phyloP scores from a whole-genome alignment of 2,888 invertebrate genomes.

The Watsonalla cultraria region DNA sequence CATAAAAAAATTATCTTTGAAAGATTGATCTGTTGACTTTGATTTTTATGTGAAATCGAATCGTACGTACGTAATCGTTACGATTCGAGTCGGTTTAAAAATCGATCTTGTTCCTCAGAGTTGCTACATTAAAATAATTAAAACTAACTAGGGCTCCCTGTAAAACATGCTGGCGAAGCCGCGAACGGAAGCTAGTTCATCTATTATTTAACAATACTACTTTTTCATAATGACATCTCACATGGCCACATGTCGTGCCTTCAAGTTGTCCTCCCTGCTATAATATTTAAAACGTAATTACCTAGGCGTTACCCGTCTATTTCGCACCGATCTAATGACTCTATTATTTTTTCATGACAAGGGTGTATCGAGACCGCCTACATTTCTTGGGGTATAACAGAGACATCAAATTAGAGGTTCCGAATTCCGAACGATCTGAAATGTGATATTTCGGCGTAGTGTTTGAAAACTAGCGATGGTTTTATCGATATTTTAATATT shows the following conservation, averaged over 20 bases:
- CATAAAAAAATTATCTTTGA: too few species aligned
- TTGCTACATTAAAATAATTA: too few species aligned
- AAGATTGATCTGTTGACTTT: too few species aligned
- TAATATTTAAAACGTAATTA: conserved; percentile 39
- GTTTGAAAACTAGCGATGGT: conserved; percentile 11
- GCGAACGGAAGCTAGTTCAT: too few species aligned
- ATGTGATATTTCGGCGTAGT: conserved; percentile 28
- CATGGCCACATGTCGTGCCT: conserved; percentile 9
- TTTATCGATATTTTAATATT: not conserved
- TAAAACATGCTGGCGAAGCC: too few species aligned
- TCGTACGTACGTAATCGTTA: too few species aligned
- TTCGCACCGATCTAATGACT: conserved; percentile 34
- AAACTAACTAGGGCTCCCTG: too few species aligned
- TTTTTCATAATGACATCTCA: not conserved
- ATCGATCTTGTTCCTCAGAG: too few species aligned
- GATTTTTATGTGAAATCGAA: too few species aligned
- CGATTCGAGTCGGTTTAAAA: too few species aligned
- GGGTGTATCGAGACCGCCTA: conserved; percentile 44
- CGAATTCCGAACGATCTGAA: conserved; percentile 31
- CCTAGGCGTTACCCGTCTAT: conserved; percentile 14
- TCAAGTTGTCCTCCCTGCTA: conserved; percentile 17
- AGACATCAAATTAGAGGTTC: conserved; percentile 61
- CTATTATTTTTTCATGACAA: conserved; percentile 54
- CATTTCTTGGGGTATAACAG: conserved; percentile 52
- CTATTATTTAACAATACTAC: not conserved